Conservation (phyloP, 2,888 invertebrate species). For the Reticulitermes lucifugus region DNA sequence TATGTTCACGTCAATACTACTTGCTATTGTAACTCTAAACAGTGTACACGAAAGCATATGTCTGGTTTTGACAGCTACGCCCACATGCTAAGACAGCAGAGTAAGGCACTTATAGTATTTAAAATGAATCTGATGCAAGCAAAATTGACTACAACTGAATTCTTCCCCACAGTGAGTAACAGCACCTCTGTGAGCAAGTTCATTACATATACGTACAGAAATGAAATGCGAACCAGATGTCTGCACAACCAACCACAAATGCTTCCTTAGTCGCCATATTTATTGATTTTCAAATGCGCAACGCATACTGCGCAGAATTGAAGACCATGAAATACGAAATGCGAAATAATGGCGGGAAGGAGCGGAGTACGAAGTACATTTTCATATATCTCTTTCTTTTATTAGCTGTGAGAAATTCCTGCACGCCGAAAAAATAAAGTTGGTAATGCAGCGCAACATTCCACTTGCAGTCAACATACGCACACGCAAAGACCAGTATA, state of each 20-base stretch:
- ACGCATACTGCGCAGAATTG: not conserved
- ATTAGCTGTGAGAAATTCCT: not conserved
- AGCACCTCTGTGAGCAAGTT: not conserved
- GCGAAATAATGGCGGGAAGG: constrained; percentile 15
- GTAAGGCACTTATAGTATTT: not conserved
- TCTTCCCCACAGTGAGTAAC: not conserved
- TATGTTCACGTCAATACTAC: not conserved
- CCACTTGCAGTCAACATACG: not conserved
- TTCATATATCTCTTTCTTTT: not conserved
- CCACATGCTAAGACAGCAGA: constrained; percentile 52
- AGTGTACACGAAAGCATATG: constrained; percentile 26
- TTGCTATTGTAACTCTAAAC: not conserved
- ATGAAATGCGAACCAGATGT: constrained; percentile 44
- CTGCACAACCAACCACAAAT: constrained; percentile 38
- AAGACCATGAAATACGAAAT: not conserved
- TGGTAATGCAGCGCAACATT: no score
- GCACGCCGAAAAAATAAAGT: no score
- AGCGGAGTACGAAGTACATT: not conserved
- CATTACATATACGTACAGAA: constrained; percentile 23
- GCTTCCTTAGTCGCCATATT: constrained; percentile 53
- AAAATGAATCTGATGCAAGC: not conserved
- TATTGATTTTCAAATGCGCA: constrained; percentile 53
- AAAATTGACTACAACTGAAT: not conserved
- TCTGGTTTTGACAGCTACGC: constrained; percentile 55
- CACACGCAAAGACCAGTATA: no score